A percentile compares a stretch with the other conserved stretches of the same genome.
These are phyloP conservation scores for Aplysina aerophoba DNA, from an alignment of 37 sponge, comb jelly and placozoan genomes.

Conservation along the genomic window DNA sequence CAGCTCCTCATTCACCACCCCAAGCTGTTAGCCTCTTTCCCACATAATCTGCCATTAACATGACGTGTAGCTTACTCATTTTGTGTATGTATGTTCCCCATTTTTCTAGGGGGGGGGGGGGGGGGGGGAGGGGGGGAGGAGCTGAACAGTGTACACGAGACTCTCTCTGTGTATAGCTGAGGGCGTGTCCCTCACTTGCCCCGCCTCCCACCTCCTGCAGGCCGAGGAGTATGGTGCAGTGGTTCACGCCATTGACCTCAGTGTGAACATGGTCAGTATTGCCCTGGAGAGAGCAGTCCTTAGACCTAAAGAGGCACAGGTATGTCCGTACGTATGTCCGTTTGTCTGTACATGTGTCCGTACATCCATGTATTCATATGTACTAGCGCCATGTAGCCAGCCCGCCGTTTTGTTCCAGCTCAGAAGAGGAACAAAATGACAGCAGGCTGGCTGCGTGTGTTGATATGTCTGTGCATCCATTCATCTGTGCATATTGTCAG, in stretches of 20 bases:
- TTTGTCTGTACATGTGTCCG: slow-evolving; percentile 12
- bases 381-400: background rate
- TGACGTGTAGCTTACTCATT: too few species aligned
- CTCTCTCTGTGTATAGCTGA: too few species aligned
- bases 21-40: too few species aligned
- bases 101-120: too few species aligned
- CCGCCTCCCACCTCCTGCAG: background rate
- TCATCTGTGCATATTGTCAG: background rate
- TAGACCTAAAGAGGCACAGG: background rate
- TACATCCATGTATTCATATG: slow-evolving; percentile 10
- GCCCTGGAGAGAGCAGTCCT: slow-evolving; percentile 31
- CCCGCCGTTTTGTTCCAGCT: background rate
- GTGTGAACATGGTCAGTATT: slow-evolving; percentile 43
- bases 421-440: background rate
- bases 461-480: background rate
- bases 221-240: slow-evolving; percentile 44
- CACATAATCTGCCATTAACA: too few species aligned
- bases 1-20: too few species aligned
- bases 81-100: too few species aligned
- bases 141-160: too few species aligned
- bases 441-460: slow-evolving; percentile 32
- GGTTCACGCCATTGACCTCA: slow-evolving; percentile 42
- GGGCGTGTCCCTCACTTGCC: too few species aligned
- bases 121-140: too few species aligned
- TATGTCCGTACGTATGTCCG: slow-evolving; percentile 4